Evolutionary conservation across 1,140 invertebrate species (phyloP).

Genomic region (Drosophila nasuta): DNA sequence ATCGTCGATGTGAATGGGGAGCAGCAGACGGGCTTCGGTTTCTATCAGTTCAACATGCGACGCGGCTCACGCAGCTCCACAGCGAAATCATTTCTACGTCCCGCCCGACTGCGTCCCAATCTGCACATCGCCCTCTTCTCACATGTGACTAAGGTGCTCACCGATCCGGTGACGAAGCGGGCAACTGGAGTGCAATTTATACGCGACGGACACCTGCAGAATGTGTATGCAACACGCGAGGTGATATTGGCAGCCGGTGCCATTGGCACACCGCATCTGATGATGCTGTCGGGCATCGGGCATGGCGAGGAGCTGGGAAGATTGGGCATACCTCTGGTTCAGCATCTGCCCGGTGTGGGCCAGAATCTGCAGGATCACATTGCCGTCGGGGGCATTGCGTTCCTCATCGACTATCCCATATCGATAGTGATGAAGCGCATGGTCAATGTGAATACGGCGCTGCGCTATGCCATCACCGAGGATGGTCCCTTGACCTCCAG

Average conservation of each 20-base stretch:
- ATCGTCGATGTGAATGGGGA: conserved; percentile 91
- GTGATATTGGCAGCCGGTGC: conserved; percentile 92
- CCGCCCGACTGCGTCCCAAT: conserved; percentile 89
- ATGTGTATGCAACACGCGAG: conserved; percentile 90
- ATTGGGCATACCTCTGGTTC: conserved; percentile 88
- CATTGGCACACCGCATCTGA: conserved; percentile 91
- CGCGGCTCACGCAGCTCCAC: conserved; percentile 91
- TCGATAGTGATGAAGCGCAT: conserved; percentile 91
- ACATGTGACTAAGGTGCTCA: conserved; percentile 91
- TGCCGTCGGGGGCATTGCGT: conserved; percentile 91
- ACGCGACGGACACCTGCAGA: conserved; percentile 88
- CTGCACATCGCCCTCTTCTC: conserved; percentile 91
- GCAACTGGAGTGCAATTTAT: conserved; percentile 93
- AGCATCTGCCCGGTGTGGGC: conserved; percentile 91
- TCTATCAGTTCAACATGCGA: conserved; percentile 93
- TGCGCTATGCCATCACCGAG: conserved; percentile 91
- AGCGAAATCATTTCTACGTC: conserved; percentile 92
- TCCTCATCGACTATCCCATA: conserved; percentile 92
- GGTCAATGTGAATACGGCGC: conserved; percentile 91
- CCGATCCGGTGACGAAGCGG: conserved; percentile 89
- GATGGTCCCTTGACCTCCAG: conserved; percentile 93
- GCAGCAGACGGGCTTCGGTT: conserved; percentile 92
- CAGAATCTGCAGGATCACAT: conserved; percentile 94
- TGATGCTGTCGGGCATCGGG: conserved; percentile 95
- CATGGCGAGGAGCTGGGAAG: conserved; percentile 89